Conservation (phyloP, 1,140 invertebrate species). For the Scaptomyza hsui region DNA sequence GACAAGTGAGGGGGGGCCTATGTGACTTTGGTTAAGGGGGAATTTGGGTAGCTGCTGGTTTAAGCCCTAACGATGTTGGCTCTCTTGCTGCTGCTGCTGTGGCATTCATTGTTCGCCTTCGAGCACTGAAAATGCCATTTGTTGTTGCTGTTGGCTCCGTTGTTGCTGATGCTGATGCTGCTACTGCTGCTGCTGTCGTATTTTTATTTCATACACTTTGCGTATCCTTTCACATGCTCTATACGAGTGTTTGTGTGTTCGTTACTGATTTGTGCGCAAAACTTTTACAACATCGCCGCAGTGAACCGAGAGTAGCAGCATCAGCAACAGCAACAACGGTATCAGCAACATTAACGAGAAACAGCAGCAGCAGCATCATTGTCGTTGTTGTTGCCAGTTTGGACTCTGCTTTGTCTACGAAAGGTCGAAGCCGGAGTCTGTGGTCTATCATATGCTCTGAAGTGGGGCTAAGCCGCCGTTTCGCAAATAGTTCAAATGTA, state of each 20-base stretch:
- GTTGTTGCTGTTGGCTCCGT: slow-evolving; percentile 39
- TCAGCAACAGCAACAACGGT: slow-evolving; percentile 56
- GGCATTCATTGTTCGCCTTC: slow-evolving; percentile 74
- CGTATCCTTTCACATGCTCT: slow-evolving; percentile 56
- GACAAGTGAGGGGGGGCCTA: slow-evolving; percentile 8
- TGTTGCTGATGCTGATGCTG: slow-evolving; percentile 23
- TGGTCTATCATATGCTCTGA: slow-evolving; percentile 44
- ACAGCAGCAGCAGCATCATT: slow-evolving; percentile 41
- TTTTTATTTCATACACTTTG: slow-evolving; percentile 69
- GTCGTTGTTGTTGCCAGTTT: slow-evolving; percentile 70
- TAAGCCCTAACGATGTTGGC: slow-evolving; percentile 78
- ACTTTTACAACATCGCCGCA: slow-evolving; percentile 77
- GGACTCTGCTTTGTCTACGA: slow-evolving; percentile 79
- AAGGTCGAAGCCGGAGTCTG: slow-evolving; percentile 75
- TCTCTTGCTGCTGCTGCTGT: slow-evolving; percentile 56
- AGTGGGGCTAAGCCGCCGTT: slow-evolving; percentile 23
- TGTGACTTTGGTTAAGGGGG: slow-evolving; percentile 4
- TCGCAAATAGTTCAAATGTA: slow-evolving; percentile 39
- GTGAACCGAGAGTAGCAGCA: slow-evolving; percentile 49
- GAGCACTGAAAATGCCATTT: slow-evolving; percentile 69
- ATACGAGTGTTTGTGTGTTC: slow-evolving; percentile 44
- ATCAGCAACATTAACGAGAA: slow-evolving; percentile 66
- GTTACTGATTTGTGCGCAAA: slow-evolving; percentile 79
- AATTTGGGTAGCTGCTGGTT: slow-evolving; percentile 42
- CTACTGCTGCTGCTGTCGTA: slow-evolving; percentile 53